These are phyloP conservation scores for Leptonema lineaticorne DNA, from an alignment of 1,140 invertebrate genomes.

Conservation along the genomic window DNA sequence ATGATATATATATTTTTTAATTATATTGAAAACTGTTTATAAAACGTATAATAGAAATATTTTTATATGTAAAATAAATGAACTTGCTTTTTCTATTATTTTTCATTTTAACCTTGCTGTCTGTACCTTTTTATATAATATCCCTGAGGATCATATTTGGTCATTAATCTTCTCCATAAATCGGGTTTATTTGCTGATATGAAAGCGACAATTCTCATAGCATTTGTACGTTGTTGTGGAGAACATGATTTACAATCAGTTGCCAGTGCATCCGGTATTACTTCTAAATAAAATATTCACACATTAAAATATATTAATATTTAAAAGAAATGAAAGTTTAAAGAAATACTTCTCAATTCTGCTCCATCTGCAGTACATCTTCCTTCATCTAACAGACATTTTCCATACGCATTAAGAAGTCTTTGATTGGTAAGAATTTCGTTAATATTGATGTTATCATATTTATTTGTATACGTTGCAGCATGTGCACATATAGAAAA, in stretches of 20 bases:
- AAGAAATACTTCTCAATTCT: slow-evolving; percentile 65
- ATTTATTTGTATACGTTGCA: slow-evolving; percentile 65
- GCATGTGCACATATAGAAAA: not conserved
- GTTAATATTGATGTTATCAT: slow-evolving; percentile 69
- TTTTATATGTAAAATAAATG: not conserved
- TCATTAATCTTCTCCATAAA: slow-evolving; percentile 7
- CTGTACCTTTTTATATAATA: not conserved
- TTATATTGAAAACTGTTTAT: not conserved
- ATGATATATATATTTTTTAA: slow-evolving; percentile 6
- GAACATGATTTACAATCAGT: slow-evolving; percentile 11
- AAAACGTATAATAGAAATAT: not conserved
- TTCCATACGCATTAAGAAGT: slow-evolving; percentile 63
- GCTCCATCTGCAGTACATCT: slow-evolving; percentile 69
- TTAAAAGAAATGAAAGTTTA: not conserved
- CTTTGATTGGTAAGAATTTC: slow-evolving; percentile 66
- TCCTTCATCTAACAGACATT: slow-evolving; percentile 67
- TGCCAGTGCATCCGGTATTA: slow-evolving; percentile 56
- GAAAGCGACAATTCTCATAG: slow-evolving; percentile 14
- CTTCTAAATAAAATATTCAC: slow-evolving; percentile 4
- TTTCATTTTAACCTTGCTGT: slow-evolving; percentile 1
- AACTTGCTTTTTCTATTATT: not conserved
- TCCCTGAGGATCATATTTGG: slow-evolving; percentile 27
- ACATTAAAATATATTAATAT: not conserved
- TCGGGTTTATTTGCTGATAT: slow-evolving; percentile 20
- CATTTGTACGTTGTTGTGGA: not conserved